Evolutionary conservation across 2,888 invertebrate genomes (phyloP), one percentile per base, ranked within the genome.

Genomic region (Heliconius ethilla): DNA sequence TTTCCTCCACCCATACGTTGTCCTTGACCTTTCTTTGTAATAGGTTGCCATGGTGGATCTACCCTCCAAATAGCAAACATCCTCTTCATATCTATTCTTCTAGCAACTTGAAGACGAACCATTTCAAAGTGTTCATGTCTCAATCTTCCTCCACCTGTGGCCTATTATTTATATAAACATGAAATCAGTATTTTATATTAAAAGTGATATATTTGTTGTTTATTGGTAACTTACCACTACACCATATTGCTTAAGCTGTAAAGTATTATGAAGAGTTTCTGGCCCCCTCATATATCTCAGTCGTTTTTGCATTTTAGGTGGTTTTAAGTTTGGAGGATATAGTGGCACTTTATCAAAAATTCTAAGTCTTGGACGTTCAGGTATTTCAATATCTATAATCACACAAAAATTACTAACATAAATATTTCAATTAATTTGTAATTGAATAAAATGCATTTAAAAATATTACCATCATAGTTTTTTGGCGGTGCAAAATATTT

Each of bases 11-110:
- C 99, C 98, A 99, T 98, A 84, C 98, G 95, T 82, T 97, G 96
- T 0, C 99, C 99, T 89, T 97, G 97, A 0, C 98, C 97, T 89
- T 98, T 98, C 89, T 97, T 98, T 0, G 98, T 98, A 15, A 99
- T 92, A 0, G 99, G 97, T 86, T 99, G 98, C 99, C 99, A 99
- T 0, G 99, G 99, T 0, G 98, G 95, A 85, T 98, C 98, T 0
- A 99, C 94, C 84, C 99, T 95, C 99, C 99, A 99, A 51, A 98
- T 94, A 0, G 99, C 98, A 95, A 99, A 99, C 97, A 98, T 98
- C 84, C 96, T 95, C 81, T 95, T 96, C 29, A 95, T 91, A 84
- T 99, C 97, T 86, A 99, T 95, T 86, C 97, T 97, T 73, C 97
- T 95, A 77, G 97, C 97, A 45, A 99, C 94, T 13, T 95, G 95